A percentile compares a stretch with the other conserved stretches of the same genome.
phyloP scores from a whole-genome alignment of 2,888 invertebrate genomes.

The Drosophila pegasa region DNA sequence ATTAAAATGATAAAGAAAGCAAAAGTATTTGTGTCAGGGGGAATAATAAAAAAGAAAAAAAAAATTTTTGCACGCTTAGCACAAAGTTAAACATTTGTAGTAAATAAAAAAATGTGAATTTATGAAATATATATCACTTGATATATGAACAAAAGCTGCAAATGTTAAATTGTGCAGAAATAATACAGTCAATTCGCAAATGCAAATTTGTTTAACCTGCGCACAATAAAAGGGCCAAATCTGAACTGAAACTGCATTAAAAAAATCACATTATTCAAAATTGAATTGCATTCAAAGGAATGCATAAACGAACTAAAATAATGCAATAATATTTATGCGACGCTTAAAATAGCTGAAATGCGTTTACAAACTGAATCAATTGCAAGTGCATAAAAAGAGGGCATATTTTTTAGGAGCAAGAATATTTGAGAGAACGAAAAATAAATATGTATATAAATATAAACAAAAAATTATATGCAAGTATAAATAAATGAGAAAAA shows the following conservation, averaged over 20 bases:
- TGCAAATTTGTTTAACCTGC: constrained; percentile 23
- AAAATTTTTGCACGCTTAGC: constrained; percentile 16
- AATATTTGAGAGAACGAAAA: too few species aligned
- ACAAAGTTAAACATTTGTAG: constrained; percentile 11
- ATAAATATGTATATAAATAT: not conserved
- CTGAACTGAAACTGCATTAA: not conserved
- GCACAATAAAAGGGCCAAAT: constrained; percentile 15
- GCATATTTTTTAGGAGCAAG: not conserved
- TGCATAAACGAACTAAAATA: constrained; percentile 10
- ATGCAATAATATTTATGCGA: constrained; percentile 19
- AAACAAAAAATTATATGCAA: not conserved
- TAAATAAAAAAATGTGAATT: constrained; percentile 8
- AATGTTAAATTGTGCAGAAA: constrained; percentile 42
- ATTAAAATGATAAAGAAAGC: constrained; percentile 11
- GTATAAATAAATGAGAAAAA: too few species aligned
- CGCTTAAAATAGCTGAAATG: constrained; percentile 4
- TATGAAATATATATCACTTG: not conserved
- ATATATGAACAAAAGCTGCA: constrained; percentile 12
- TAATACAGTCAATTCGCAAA: constrained; percentile 26
- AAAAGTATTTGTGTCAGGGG: constrained; percentile 29
- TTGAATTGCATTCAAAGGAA: constrained; percentile 2
- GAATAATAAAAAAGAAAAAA: constrained; percentile 18
- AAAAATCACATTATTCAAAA: constrained; percentile 8
- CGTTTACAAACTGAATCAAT: not conserved
- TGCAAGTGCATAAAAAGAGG: not conserved